Percentiles rank a stretch among this genome's conserved stretches.
Conservation (phyloP, 2,888 invertebrate species). For the Sialis lutaria region DNA sequence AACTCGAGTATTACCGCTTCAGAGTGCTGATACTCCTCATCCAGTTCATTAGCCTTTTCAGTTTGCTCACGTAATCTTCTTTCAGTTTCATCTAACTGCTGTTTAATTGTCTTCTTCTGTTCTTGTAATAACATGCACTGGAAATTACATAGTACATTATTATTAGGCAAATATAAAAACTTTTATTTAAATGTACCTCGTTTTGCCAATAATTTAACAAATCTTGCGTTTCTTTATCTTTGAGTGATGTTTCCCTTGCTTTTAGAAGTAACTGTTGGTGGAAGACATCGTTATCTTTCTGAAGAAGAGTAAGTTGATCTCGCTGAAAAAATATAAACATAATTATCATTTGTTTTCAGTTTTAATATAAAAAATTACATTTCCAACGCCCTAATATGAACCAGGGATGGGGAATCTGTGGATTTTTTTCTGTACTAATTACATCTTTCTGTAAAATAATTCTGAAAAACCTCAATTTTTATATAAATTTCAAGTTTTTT, state of each 20-base stretch:
- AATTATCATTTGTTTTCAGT: too few relatives aligned
- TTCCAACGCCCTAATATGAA: too few relatives aligned
- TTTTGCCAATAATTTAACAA: conserved; percentile 23
- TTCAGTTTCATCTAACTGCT: conserved; percentile 30
- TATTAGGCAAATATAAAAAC: conserved; percentile 2
- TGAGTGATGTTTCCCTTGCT: conserved; percentile 25
- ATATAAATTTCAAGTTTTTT: too few relatives aligned
- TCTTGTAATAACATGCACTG: conserved; percentile 35
- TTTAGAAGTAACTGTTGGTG: conserved; percentile 27
- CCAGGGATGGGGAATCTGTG: too few relatives aligned
- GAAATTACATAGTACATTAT: conserved; percentile 9
- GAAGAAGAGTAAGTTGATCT: conserved; percentile 36
- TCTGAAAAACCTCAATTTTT: too few relatives aligned
- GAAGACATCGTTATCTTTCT: conserved; percentile 32
- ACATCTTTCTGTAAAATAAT: too few relatives aligned
- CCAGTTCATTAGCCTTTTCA: conserved; percentile 25
- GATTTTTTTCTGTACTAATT: too few relatives aligned
- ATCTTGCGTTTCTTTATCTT: conserved; percentile 22
- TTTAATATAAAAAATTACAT: too few relatives aligned
- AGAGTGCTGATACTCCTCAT: conserved; percentile 29
- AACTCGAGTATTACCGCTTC: conserved; percentile 22
- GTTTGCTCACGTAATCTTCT: conserved; percentile 30
- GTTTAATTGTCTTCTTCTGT: conserved; percentile 29
- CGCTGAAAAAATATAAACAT: conserved; percentile 20
- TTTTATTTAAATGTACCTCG: conserved; percentile 16